These are phyloP conservation scores for Trichopria drosophilae DNA, from an alignment of 2,888 invertebrate species.

Conservation along the genomic window DNA sequence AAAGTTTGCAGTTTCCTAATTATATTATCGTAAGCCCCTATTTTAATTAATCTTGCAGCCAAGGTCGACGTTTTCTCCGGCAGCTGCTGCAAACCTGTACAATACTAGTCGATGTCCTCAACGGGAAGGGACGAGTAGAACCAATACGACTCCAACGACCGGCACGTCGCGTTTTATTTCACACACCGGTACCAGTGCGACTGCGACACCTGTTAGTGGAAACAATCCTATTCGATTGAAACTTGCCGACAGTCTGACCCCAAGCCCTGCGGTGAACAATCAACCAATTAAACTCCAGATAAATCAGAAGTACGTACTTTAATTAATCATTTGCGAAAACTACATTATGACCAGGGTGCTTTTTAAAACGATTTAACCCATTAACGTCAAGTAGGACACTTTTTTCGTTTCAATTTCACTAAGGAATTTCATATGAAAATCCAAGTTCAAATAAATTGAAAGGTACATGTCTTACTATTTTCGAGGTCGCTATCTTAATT, in stretches of 20 bases:
- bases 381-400: too few species aligned
- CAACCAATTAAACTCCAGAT: constrained; percentile 54
- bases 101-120: constrained; percentile 47
- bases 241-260: constrained; percentile 48
- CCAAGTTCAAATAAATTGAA: too few species aligned
- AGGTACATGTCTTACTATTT: too few species aligned
- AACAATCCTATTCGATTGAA: constrained; percentile 48
- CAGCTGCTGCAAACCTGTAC: constrained; percentile 53
- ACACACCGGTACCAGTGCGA: constrained; percentile 43
- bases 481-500: too few species aligned
- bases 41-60: constrained; percentile 35
- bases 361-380: too few species aligned
- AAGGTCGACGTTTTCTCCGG: constrained; percentile 51
- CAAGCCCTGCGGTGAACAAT: constrained; percentile 42
- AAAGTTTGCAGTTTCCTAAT: too few species aligned
- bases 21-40: too few species aligned
- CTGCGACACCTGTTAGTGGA: constrained; percentile 41
- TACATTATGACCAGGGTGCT: too few species aligned
- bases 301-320: constrained; percentile 45
- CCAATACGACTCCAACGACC: constrained; percentile 48
- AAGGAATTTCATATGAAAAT: too few species aligned
- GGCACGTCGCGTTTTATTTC: constrained; percentile 49
- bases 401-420: too few species aligned
- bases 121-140: constrained; percentile 45
- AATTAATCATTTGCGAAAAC: too few species aligned